Conservation (phyloP, 2,888 invertebrate genomes). For the Mythimna pallens region DNA sequence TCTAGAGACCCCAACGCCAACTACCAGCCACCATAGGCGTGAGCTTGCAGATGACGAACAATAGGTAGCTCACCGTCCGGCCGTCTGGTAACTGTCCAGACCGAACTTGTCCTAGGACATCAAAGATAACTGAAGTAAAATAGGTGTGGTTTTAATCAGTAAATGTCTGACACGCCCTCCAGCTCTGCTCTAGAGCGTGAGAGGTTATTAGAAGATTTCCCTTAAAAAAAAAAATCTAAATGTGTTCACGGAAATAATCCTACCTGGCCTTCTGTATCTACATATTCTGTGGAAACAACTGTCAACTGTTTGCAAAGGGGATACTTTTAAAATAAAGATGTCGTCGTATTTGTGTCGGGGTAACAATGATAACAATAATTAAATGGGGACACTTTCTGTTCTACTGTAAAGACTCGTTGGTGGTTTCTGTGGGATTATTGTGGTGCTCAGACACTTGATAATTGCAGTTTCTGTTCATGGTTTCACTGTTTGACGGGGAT, state of each 20-base stretch:
- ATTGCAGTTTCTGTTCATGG: constrained; percentile 2
- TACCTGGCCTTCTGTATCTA: constrained; percentile 7
- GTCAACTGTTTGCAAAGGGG: constrained; percentile 30
- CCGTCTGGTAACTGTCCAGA: too few relatives aligned
- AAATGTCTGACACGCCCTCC: too few relatives aligned
- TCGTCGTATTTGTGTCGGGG: constrained; percentile 50
- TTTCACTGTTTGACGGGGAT: neutral
- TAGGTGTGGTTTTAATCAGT: too few relatives aligned
- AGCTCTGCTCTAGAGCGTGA: too few relatives aligned
- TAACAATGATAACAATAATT: constrained; percentile 50
- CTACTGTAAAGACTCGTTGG: constrained; percentile 25
- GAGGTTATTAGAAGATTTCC: too few relatives aligned
- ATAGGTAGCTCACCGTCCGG: too few relatives aligned
- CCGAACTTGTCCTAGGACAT: too few relatives aligned
- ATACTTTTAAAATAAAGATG: constrained; percentile 56
- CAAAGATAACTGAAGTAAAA: too few relatives aligned
- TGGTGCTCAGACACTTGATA: constrained; percentile 13
- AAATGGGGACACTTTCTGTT: constrained; percentile 39
- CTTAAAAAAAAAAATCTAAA: too few relatives aligned
- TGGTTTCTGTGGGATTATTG: constrained; percentile 28
- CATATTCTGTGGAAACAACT: neutral
- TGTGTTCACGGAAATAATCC: neutral
- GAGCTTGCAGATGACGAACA: too few relatives aligned
- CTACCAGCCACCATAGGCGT: too few relatives aligned
- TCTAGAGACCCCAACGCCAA: too few relatives aligned